A percentile compares a stretch with the other conserved stretches of the same genome.
These are phyloP conservation scores for Brotula barbata DNA, from an alignment of 2,797 vertebrate genomes.

Conservation along the genomic window DNA sequence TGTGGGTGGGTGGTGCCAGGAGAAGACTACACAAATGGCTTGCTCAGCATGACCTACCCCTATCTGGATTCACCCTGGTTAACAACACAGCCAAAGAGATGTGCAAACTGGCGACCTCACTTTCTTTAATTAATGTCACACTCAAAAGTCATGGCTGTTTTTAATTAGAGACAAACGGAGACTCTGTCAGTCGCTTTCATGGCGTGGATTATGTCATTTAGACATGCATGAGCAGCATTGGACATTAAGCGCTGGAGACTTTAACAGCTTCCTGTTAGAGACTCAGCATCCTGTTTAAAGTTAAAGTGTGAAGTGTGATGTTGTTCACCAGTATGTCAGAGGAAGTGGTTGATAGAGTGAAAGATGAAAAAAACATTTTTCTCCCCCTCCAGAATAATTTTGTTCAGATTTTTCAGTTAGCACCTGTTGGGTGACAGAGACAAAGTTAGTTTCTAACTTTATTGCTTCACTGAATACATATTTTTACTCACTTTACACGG, in stretches of 20 bases:
- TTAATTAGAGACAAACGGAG: slow-evolving; percentile 18
- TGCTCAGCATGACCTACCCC: slow-evolving; percentile 39
- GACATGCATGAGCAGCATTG: neutral
- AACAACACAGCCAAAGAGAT: slow-evolving; percentile 31
- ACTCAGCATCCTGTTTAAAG: slow-evolving; percentile 12
- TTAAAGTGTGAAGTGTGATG: slow-evolving; percentile 3
- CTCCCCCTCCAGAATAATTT: neutral
- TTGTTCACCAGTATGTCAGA: slow-evolving; percentile 14
- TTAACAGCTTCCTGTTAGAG: slow-evolving; percentile 9
- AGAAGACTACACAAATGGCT: slow-evolving; percentile 40
- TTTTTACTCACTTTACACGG: neutral
- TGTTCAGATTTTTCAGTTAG: slow-evolving; percentile 13
- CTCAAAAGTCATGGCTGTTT: slow-evolving; percentile 23
- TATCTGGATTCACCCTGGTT: slow-evolving; percentile 26
- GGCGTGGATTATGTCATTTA: slow-evolving; percentile 31
- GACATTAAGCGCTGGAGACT: slow-evolving; percentile 11
- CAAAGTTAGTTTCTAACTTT: neutral
- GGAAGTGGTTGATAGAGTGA: neutral
- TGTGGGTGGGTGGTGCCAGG: slow-evolving; percentile 41
- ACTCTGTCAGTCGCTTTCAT: slow-evolving; percentile 12
- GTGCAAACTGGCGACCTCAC: slow-evolving; percentile 42
- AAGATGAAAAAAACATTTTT: slow-evolving; percentile 1
- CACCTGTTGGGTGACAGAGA: slow-evolving; percentile 8
- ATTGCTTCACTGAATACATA: neutral
- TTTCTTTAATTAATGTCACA: slow-evolving; percentile 24